Percentiles rank a stretch among this genome's conserved stretches.
These are phyloP conservation scores for Clarias batrachus DNA, from an alignment of 2,113 vertebrate species.

Conservation along the genomic window DNA sequence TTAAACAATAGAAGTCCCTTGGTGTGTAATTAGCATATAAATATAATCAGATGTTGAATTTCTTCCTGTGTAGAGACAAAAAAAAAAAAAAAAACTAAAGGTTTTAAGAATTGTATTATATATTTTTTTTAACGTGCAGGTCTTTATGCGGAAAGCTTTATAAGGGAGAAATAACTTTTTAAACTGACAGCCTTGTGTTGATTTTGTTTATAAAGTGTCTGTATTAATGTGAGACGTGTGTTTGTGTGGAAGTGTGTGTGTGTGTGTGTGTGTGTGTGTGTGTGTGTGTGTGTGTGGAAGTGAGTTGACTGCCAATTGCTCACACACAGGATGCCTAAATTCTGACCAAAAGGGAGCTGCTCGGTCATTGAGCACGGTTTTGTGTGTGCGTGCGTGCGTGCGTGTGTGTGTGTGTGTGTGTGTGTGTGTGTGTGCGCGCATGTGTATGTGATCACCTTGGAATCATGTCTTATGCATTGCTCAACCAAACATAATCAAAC, in stretches of 20 bases:
- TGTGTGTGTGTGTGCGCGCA: background rate
- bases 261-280: conserved; percentile 45
- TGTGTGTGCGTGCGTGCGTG: conserved; percentile 8
- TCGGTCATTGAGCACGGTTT: conserved; percentile 53
- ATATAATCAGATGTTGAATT: conserved; percentile 78
- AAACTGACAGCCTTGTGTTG: conserved; percentile 72
- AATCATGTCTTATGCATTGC: conserved; percentile 61
- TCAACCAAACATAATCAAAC: conserved; percentile 58
- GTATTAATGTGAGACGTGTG: conserved; percentile 43
- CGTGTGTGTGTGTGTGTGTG: conserved; percentile 1
- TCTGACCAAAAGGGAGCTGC: conserved; percentile 62
- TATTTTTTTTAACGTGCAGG: conserved; percentile 78
- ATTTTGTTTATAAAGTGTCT: conserved; percentile 73
- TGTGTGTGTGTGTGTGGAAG: conserved; percentile 33
- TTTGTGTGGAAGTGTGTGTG: conserved; percentile 47
- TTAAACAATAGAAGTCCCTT: conserved; percentile 26
- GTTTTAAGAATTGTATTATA: conserved; percentile 79
- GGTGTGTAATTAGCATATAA: conserved; percentile 49
- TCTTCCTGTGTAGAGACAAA: conserved; percentile 67
- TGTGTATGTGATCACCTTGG: conserved; percentile 54
- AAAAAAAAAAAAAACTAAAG: conserved; percentile 62
- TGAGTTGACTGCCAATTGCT: conserved; percentile 33
- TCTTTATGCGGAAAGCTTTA: conserved; percentile 81
- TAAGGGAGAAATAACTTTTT: conserved; percentile 77
- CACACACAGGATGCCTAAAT: conserved; percentile 67